Evolutionary conservation across 2,888 invertebrate species (phyloP), one percentile per base, ranked within the genome.

Genomic region (Epinotia ramella): DNA sequence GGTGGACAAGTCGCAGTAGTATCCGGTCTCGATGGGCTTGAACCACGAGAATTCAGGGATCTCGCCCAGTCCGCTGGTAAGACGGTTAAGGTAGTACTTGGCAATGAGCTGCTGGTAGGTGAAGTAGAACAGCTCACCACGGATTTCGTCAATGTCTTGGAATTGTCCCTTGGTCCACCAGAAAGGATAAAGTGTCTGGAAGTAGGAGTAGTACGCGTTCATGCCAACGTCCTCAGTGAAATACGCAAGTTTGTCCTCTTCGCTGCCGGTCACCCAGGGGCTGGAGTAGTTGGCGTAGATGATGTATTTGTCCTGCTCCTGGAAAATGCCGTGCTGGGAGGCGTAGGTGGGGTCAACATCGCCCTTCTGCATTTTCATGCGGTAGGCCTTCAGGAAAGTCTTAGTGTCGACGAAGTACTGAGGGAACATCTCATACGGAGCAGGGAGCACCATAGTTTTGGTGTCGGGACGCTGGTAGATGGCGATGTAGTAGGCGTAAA

Each of bases 161-260:
- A 92, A 94, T 70, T 95, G 90, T 33, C 95, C 89, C 72, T 95
- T 94, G 66, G 94, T 91, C 86, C 96, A 89, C 95, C 96, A 96
- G 94, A 95, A 96, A 57, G 96, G 96, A 83, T 94, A 94, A 76
- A 95, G 94, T 78, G 94, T 84, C 83, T 96, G 95, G 91, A 96
- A 95, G 88, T 95, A 96, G 88, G 95, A 96, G 91, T 97, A 96
- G 89, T 94, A 96, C 0, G 95, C 84, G 88, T 96, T 97, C 82
- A 96, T 89, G 77, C 96, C 96, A 80, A 97, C 91, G 83, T 97
- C 97, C 84, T 97, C 96, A 49, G 96, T 96, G 89, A 96, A 96
- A 89, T 97, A 97, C 56, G 95, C 92, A 74, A 97, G 81, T 76
- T 93, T 95, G 82, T 95, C 94, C 81, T 97, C 96, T 2, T 92